A percentile compares a stretch with the other conserved stretches of the same genome.
Evolutionary conservation across 2,113 vertebrate species (phyloP).

Genomic region (Alligator mississippiensis): DNA sequence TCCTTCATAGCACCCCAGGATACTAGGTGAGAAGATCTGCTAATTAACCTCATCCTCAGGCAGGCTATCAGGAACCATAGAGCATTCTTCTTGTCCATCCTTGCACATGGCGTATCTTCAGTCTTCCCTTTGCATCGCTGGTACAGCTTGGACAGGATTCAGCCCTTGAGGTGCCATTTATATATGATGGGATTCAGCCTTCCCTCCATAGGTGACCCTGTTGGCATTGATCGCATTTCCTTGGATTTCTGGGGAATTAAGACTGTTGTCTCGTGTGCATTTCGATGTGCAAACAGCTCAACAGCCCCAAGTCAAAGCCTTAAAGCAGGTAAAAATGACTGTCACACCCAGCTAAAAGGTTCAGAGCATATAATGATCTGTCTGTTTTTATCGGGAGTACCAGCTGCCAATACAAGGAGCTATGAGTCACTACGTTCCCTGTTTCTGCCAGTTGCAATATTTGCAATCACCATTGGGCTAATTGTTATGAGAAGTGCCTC

Average conservation of each 20-base stretch:
- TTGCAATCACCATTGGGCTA: slow-evolving; percentile 47
- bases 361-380: not conserved
- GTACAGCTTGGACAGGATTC: not conserved
- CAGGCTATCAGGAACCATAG: rapidly evolving
- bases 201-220: not conserved
- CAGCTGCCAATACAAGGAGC: not conserved
- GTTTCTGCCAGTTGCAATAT: slow-evolving; percentile 15
- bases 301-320: not conserved
- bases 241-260: not conserved
- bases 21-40: not conserved
- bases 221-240: rapidly evolving
- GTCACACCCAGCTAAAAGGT: not conserved
- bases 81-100: not conserved
- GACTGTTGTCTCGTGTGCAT: rapidly evolving
- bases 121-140: not conserved
- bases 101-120: not conserved
- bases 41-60: not conserved
- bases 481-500: slow-evolving; percentile 45
- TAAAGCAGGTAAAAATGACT: not conserved
- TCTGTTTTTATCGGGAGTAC: not conserved
- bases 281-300: not conserved
- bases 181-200: not conserved
- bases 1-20: not conserved
- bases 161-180: rapidly evolving
- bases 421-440: slow-evolving; percentile 5